phyloP scores from a whole-genome alignment of 2,113 vertebrate genomes.

The Myrmecobius fasciatus region DNA sequence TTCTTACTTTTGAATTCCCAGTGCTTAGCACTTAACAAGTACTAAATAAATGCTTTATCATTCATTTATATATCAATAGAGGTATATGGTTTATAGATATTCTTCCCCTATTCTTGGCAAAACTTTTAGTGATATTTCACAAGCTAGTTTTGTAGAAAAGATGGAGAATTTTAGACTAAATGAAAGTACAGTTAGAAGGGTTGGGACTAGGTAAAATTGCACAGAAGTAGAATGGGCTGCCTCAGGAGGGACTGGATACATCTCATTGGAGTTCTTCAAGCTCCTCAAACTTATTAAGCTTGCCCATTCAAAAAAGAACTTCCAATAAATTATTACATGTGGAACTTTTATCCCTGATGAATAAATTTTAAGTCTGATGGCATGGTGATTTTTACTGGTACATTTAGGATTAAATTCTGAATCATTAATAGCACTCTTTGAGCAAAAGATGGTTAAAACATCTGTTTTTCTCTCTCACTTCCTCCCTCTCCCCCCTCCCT shows the following conservation, averaged over 20 bases:
- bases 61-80: background rate
- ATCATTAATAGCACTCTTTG: constrained; percentile 11
- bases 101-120: background rate
- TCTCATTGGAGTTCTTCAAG: background rate
- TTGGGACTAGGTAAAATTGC: background rate
- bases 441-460: constrained; percentile 39
- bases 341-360: constrained; percentile 17
- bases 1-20: too few relatives aligned
- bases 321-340: background rate
- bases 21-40: background rate
- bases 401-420: background rate
- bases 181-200: background rate
- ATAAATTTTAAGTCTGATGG: constrained; percentile 28
- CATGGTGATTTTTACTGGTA: constrained; percentile 1
- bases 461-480: background rate
- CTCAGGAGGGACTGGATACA: too few relatives aligned
- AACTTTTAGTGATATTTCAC: background rate
- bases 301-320: background rate
- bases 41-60: background rate
- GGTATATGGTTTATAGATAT: background rate
- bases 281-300: background rate
- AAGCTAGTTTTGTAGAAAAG: too few relatives aligned
- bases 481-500: too few relatives aligned
- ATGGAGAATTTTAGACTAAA: background rate
- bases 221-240: too few relatives aligned